Conservation (phyloP, 2,888 invertebrate genomes). For the Malacosoma neustria region DNA sequence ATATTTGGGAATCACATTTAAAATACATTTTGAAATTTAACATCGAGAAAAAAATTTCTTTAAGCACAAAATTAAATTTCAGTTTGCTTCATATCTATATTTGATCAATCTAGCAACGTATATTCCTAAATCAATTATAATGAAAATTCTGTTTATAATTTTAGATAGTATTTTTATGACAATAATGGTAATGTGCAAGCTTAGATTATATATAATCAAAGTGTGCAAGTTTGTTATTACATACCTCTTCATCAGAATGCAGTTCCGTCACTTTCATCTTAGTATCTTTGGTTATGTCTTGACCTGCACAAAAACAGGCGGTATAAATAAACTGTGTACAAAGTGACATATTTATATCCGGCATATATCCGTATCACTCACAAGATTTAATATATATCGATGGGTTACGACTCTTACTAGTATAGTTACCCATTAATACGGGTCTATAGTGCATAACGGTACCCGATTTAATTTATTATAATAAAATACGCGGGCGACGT, state of each 20-base stretch:
- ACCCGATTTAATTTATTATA: conserved; percentile 21
- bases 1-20: no score
- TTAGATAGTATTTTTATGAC: no score
- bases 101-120: no score
- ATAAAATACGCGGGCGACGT: conserved; percentile 34
- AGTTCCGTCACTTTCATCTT: conserved; percentile 66
- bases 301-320: conserved; percentile 52
- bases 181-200: no score
- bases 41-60: no score
- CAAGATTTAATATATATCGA: conserved; percentile 47
- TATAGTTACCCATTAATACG: conserved; percentile 51
- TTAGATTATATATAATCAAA: no score
- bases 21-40: no score
- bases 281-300: conserved; percentile 68
- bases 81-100: no score
- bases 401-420: conserved; percentile 37
- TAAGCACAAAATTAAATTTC: no score
- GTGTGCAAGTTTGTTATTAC: no score
- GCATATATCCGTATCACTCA: conserved; percentile 31
- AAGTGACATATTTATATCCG: conserved; percentile 20
- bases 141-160: no score
- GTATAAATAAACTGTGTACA: conserved; percentile 40
- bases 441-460: conserved; percentile 47
- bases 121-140: no score
- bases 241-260: conserved; percentile 65